Base-by-base conservation (phyloP, 2,888 invertebrate species). In the Drosophila setosimentum region DNA sequence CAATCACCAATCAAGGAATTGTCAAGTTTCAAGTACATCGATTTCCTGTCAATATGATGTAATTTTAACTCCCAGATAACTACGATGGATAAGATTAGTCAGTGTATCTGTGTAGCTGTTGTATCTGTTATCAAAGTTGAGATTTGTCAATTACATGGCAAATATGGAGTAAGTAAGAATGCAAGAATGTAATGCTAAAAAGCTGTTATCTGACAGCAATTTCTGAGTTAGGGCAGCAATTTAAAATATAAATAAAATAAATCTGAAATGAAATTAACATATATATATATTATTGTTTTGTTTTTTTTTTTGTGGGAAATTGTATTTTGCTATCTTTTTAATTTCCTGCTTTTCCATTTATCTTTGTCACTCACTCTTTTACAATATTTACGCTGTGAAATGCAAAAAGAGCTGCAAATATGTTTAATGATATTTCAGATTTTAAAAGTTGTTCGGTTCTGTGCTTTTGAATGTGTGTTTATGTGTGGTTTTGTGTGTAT, bases 281-380 rank as follows among this genome's bases (percentile, higher is more conserved):
- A 4, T 35, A 32, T 21, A 7, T 45, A 1, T 2, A 7, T 21
- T 7, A 10, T 40, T 10, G 4, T n/a, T 7, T 42, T 5, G 6
- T 24, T 29, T 54, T 18, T 50, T 45, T 48, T 48, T 37, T 45
- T 45, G 0, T 16, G 24, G 45, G 8, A 49, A 49, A 40, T 50
- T 42, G 18, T 33, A 21, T 60, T 48, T 48, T 57, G 53, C 24
- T 50, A 55, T 60, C 42, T 51, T 68, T 74, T 68, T 68, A 74
- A 75, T 74, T 74, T 74, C 76, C 74, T 74, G 63, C 35, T 27
- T 37, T 62, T n/a, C 45, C 63, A 70, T 70, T 62, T 48, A n/a
- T 27, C 6, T 21, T 59, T 24, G 24, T 51, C 53, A 53, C 18
- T 54, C 16, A 13, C 37, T 27, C 27, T 42, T 40, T 35, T 27